Percentiles rank a stretch among this genome's conserved stretches.
Evolutionary conservation across 2,797 vertebrate species (phyloP).

Genomic region (Coccyzus lansbergi): DNA sequence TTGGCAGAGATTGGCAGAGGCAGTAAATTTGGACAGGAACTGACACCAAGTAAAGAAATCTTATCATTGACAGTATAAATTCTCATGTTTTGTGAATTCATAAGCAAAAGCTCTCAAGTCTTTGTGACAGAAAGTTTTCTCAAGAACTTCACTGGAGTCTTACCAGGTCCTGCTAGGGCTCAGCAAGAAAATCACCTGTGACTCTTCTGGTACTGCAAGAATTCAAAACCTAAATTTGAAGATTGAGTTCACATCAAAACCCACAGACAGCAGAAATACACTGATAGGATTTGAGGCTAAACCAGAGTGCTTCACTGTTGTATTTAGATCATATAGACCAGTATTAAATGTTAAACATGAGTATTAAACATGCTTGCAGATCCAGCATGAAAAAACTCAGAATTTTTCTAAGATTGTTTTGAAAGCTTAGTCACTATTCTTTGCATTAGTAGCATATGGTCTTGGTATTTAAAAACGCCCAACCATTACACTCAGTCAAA

Average conservation of each 20-base stretch:
- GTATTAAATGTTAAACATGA: background rate
- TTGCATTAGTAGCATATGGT: background rate
- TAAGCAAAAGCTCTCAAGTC: background rate
- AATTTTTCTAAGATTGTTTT: background rate
- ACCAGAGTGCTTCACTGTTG: background rate
- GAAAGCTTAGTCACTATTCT: background rate
- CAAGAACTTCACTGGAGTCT: background rate
- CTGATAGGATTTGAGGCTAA: background rate
- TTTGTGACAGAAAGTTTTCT: background rate
- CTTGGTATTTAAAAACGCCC: background rate
- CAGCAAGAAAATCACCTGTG: background rate
- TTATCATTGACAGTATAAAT: background rate
- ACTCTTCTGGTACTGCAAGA: background rate
- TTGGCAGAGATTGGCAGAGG: background rate
- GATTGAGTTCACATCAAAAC: background rate
- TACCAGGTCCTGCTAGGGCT: background rate
- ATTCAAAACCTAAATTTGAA: background rate
- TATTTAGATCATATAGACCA: background rate
- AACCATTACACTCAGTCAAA: background rate
- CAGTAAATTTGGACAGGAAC: background rate
- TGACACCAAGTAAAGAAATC: background rate
- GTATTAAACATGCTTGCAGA: background rate
- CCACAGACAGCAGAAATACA: background rate
- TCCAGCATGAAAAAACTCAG: background rate
- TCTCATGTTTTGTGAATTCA: background rate